Base-by-base conservation (phyloP, 2,113 vertebrate species). In the Cephalophus harveyi region DNA sequence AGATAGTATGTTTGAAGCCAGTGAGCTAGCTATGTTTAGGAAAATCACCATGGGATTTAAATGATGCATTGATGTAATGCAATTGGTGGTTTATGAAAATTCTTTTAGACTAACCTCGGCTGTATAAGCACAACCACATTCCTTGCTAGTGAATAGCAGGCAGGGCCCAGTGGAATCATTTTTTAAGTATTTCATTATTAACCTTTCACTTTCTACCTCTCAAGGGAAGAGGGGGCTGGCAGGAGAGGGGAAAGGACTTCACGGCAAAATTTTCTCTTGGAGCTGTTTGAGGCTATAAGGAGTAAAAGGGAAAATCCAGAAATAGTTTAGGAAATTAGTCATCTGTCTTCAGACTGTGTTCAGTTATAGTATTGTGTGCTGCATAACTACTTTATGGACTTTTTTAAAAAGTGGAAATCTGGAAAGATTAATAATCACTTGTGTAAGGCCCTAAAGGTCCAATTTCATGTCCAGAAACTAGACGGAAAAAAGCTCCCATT, bases 31-130 rank as follows among this genome's bases (percentile, higher is more conserved):
- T 97, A 84, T 98, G 97, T 98, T 99, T 99, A 95, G 97, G 98
- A 98, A 98, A 98, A 98, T 98, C 98, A 97, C 98, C 97, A 98
- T 82, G 98, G 98, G 96, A 96, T 97, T 98, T 96, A 95, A 96
- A 98, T 89, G 97, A 97, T 74, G 93, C 60, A 84, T 62, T 98
- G 98, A 99, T 98, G 98, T 98, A 97, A 98, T 97, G 97, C 79
- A 96, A 91, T 87, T 97, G 93, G 94, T 98, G 96, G 94, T 93
- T 98, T 98, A 98, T 93, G 98, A 95, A 98, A 98, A 98, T 98
- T 98, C 98, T 97, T 98, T 97, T 86, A 96, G 89, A 96, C 74
- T 93, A 98, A 97, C 95, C 97, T 96, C 30, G 71, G 94, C 94
- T 28, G 21, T 57, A 54, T 95, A 98, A 98, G 87, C 94, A 86